Evolutionary conservation across 2,888 invertebrate species (phyloP), one percentile per base, ranked within the genome.

Genomic region (Anarsia innoxiella): DNA sequence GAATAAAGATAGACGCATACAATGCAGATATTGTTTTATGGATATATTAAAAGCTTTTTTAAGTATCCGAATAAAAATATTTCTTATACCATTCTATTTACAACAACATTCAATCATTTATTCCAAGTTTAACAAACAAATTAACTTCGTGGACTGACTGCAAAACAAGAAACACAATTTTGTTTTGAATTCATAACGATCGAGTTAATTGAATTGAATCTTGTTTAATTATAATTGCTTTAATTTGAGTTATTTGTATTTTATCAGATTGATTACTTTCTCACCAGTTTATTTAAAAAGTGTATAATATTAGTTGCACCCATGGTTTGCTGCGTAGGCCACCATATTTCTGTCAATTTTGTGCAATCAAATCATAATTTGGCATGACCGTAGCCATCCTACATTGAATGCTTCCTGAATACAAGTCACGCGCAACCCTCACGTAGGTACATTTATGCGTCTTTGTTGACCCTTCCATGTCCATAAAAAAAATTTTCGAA

Each of bases 401-500:
- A n/a, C n/a, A n/a, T n/a, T 39, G 42, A 40, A 40, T 37, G 41
- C 31, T 39, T 41, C 31, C 12, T 23, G 16, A 19, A 46, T 43
- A 43, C 47, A 41, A 40, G 53, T 50, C 51, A 50, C 51, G 51
- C 35, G 41, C 31, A 35, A 37, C 39, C 9, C 42, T 41, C 43
- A 46, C 50, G 46, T 44, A 43, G 39, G 37, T 42, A 38, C 45
- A 46, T 42, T 54, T 48, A 51, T 46, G 42, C 44, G 45, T 36
- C 41, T 44, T 47, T 45, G 48, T 48, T 51, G 51, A 48, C 59
- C 59, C 55, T 54, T 42, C 42, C 44, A 44, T 47, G 45, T 44
- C 51, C 53, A 59, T 62, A 59, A 63, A 62, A 55, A 54, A 56
- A 56, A 60, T 55, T 60, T 52, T 48, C 48, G 41, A 52, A 56